Evolutionary conservation across 2,888 invertebrate genomes (phyloP).

Genomic region (Lasioglossum oenotherae): DNA sequence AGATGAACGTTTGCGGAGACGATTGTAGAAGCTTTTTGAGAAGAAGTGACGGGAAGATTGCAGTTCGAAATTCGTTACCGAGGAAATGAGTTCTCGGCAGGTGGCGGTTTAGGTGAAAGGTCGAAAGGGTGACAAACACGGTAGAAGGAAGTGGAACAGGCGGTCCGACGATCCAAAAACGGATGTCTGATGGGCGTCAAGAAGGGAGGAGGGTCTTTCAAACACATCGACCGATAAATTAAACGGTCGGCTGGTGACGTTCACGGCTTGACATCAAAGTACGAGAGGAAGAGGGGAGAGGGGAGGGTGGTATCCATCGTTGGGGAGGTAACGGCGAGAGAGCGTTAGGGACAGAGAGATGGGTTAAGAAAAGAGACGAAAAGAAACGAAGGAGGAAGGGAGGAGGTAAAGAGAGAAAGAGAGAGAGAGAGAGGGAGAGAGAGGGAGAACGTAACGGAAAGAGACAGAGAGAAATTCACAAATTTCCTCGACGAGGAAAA

Average conservation of each 20-base stretch:
- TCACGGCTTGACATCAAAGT: slow-evolving; percentile 81
- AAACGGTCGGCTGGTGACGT: slow-evolving; percentile 79
- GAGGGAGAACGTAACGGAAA: slow-evolving; percentile 14
- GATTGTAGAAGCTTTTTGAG: not conserved
- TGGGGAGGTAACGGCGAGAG: slow-evolving; percentile 16
- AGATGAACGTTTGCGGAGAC: not conserved
- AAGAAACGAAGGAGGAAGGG: not conserved
- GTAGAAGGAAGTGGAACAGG: slow-evolving; percentile 39
- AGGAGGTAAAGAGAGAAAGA: not conserved
- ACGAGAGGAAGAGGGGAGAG: slow-evolving; percentile 45
- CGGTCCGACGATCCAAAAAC: slow-evolving; percentile 50
- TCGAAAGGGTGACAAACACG: slow-evolving; percentile 23
- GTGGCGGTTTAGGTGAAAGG: not conserved
- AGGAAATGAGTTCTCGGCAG: not conserved
- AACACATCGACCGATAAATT: slow-evolving; percentile 82
- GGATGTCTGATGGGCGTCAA: slow-evolving; percentile 63
- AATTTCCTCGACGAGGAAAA: slow-evolving; percentile 80
- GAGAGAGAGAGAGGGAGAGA: not conserved
- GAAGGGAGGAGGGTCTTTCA: slow-evolving; percentile 71
- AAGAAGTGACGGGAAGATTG: not conserved
- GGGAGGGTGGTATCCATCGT: slow-evolving; percentile 54
- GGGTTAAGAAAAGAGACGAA: slow-evolving; percentile 26
- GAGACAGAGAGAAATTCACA: slow-evolving; percentile 73
- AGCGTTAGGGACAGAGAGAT: slow-evolving; percentile 9
- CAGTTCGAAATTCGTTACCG: not conserved